Evolutionary conservation across 2,113 vertebrate genomes (phyloP).

Genomic region (Tursiops truncatus): DNA sequence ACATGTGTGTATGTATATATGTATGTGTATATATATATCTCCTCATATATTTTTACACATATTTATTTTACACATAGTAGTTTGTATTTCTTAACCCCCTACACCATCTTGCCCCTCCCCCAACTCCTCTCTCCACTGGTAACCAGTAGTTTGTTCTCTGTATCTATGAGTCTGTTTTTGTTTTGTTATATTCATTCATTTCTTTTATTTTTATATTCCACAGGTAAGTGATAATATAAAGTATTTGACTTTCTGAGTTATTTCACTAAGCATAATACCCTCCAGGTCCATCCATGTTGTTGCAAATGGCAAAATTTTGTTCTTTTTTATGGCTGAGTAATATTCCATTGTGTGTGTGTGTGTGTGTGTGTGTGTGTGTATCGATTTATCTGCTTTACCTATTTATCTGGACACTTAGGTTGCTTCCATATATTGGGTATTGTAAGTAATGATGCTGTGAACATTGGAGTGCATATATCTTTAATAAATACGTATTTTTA

Average conservation of each 20-base stretch:
- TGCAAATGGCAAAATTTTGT: background rate
- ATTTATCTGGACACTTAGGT: background rate
- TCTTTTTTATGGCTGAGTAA: background rate
- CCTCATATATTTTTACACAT: background rate
- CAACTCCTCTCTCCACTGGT: background rate
- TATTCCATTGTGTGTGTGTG: background rate
- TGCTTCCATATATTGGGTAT: background rate
- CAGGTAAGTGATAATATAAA: background rate
- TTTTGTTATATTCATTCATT: background rate
- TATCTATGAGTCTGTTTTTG: background rate
- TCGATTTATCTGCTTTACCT: background rate
- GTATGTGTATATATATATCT: background rate
- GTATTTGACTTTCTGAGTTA: background rate
- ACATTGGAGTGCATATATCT: background rate
- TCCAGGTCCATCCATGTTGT: background rate
- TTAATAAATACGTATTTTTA: background rate
- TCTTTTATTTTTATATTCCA: background rate
- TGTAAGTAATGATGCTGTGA: background rate
- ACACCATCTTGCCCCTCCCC: background rate
- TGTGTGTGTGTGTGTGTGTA: no score
- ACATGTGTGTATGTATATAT: no score
- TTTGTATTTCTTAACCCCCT: background rate
- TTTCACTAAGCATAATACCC: background rate
- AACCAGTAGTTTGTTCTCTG: background rate
- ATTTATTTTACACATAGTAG: background rate